Percentiles rank a stretch among this genome's conserved stretches.
Evolutionary conservation across 1,140 invertebrate genomes (phyloP).

Genomic region (Trissolcus basalis): DNA sequence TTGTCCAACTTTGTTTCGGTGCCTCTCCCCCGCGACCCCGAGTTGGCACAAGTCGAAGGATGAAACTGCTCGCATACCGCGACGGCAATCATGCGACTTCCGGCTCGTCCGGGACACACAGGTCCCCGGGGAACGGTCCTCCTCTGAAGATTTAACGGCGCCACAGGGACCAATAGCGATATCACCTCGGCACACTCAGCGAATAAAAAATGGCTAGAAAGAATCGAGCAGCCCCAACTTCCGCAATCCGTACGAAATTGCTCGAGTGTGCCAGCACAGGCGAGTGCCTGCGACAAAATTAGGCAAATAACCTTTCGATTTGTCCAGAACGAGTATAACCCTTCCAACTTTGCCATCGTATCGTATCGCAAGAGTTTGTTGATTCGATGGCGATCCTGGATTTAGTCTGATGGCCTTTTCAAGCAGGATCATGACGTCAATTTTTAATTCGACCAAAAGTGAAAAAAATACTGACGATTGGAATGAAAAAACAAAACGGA

Average conservation of each 20-base stretch:
- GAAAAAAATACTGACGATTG: no score
- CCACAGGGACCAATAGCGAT: constrained; percentile 47
- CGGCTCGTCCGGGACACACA: constrained; percentile 26
- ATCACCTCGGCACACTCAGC: constrained; percentile 24
- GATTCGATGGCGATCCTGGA: constrained; percentile 6
- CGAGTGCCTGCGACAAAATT: constrained; percentile 31
- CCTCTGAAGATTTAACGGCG: constrained; percentile 50
- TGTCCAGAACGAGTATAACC: constrained; percentile 16
- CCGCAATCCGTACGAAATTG: constrained; percentile 9
- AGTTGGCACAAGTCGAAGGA: constrained; percentile 40
- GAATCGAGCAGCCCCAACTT: constrained; percentile 5
- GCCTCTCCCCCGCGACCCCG: constrained; percentile 27
- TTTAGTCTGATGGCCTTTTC: no score
- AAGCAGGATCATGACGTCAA: no score
- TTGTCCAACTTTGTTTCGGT: constrained; percentile 41
- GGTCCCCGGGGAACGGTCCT: constrained; percentile 29
- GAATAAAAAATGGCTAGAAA: constrained; percentile 35
- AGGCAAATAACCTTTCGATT: constrained; percentile 30
- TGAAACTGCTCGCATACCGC: constrained; percentile 28
- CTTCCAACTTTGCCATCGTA: constrained; percentile 20
- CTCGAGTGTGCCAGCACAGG: neutral
- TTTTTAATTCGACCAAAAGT: no score
- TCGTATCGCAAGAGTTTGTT: constrained; percentile 14
- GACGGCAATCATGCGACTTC: constrained; percentile 42
- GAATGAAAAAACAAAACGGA: no score